Conservation (phyloP, 2,113 vertebrate genomes). For the Grus americana region DNA sequence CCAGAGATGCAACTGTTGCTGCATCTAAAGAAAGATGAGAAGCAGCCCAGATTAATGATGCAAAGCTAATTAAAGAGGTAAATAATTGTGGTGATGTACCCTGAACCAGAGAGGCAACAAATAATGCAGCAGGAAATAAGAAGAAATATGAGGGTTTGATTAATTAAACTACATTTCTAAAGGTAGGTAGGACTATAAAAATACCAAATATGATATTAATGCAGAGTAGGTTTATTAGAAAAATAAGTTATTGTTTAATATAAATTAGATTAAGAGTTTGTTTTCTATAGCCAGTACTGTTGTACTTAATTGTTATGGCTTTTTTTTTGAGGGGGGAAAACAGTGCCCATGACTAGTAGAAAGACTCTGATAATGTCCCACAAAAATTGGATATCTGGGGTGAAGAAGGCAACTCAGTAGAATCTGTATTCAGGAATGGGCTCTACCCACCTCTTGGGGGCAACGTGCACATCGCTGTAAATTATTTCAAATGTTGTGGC, state of each 20-base stretch:
- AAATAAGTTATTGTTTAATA: constrained; percentile 57
- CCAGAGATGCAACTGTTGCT: neutral
- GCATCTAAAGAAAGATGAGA: neutral
- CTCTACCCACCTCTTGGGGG: neutral
- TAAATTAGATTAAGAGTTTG: constrained; percentile 40
- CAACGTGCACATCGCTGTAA: neutral
- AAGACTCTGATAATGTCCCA: accelerated
- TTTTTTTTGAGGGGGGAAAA: neutral
- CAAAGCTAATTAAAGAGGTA: constrained; percentile 70
- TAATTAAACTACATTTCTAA: constrained; percentile 55
- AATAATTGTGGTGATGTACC: constrained; percentile 32
- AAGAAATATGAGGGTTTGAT: constrained; percentile 45
- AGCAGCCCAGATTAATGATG: constrained; percentile 46
- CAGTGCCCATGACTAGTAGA: neutral
- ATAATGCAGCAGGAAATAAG: neutral
- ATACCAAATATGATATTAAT: constrained; percentile 28
- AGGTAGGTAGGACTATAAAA: constrained; percentile 61
- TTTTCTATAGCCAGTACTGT: neutral
- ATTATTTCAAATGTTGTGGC: neutral
- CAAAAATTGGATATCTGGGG: neutral
- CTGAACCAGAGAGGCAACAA: constrained; percentile 15
- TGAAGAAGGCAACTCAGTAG: neutral
- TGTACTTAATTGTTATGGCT: neutral
- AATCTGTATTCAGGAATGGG: neutral
- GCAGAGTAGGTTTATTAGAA: constrained; percentile 49